Evolutionary conservation across 2,888 invertebrate genomes (phyloP).

Genomic region (Dynastes hyllus): DNA sequence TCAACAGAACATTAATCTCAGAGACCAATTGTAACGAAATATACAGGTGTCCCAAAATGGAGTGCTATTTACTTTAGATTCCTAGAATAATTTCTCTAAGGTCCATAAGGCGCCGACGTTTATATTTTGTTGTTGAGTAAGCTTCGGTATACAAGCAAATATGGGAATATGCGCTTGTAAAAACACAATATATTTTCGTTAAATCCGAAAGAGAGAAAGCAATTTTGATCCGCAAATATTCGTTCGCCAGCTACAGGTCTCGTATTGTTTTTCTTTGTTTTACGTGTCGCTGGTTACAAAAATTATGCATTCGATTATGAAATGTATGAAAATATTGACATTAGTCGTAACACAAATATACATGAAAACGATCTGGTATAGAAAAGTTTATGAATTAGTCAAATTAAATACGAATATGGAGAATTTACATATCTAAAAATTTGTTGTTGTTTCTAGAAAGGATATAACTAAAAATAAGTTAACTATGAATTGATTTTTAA

Average conservation of each 20-base stretch:
- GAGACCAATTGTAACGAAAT: neutral
- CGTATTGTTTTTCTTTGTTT: constrained; percentile 5
- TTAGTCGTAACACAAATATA: neutral
- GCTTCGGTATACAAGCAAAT: neutral
- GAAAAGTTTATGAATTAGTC: no score
- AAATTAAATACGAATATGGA: no score
- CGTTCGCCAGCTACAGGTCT: neutral
- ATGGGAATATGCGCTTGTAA: neutral
- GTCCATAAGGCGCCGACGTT: neutral
- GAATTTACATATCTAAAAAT: no score
- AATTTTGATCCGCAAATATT: constrained; percentile 34
- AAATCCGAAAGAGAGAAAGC: constrained; percentile 10
- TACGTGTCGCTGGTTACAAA: constrained; percentile 13
- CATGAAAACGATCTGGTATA: no score
- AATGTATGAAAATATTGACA: neutral
- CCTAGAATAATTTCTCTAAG: constrained; percentile 12
- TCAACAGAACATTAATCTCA: constrained; percentile 3
- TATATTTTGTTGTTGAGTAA: neutral
- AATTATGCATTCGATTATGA: constrained; percentile 10
- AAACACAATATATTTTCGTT: constrained; percentile 7
- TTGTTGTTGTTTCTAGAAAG: no score
- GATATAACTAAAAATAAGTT: no score
- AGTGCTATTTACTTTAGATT: constrained; percentile 15
- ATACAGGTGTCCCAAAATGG: neutral
- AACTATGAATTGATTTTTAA: no score